A percentile compares a stretch with the other conserved stretches of the same genome.
Conservation (phyloP, 2,797 vertebrate genomes). For the Phrynocephalus guinanensis region DNA sequence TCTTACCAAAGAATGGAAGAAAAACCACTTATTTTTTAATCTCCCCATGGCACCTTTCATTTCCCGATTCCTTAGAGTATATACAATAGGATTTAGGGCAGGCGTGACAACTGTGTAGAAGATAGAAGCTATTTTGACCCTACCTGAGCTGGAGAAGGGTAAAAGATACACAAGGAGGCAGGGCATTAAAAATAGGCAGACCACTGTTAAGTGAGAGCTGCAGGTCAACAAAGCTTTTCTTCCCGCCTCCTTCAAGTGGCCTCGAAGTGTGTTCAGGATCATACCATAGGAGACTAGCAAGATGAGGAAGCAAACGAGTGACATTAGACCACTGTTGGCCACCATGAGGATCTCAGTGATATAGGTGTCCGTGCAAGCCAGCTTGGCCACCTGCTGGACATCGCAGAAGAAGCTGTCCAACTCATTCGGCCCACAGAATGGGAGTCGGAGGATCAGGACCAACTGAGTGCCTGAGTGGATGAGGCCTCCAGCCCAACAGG, state of each 20-base stretch:
- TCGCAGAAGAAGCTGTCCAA: slow-evolving; percentile 69
- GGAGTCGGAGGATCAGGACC: slow-evolving; percentile 51
- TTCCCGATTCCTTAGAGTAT: slow-evolving; percentile 68
- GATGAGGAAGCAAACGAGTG: slow-evolving; percentile 62
- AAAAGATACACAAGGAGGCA: slow-evolving; percentile 67
- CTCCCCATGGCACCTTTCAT: slow-evolving; percentile 59
- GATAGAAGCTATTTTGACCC: slow-evolving; percentile 63
- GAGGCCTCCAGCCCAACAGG: slow-evolving; percentile 63
- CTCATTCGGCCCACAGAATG: slow-evolving; percentile 66
- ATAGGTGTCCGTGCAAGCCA: slow-evolving; percentile 64
- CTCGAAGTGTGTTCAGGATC: slow-evolving; percentile 56
- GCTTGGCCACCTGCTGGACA: slow-evolving; percentile 61
- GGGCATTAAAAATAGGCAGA: slow-evolving; percentile 68
- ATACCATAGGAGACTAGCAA: slow-evolving; percentile 62
- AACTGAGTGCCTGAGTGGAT: slow-evolving; percentile 64
- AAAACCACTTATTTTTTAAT: slow-evolving; percentile 1
- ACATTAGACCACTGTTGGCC: slow-evolving; percentile 65
- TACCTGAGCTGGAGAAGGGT: slow-evolving; percentile 58
- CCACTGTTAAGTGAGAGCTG: slow-evolving; percentile 60
- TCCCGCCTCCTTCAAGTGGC: slow-evolving; percentile 37
- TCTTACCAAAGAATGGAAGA: background rate
- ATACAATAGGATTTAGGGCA: slow-evolving; percentile 70
- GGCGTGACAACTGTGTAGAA: slow-evolving; percentile 67
- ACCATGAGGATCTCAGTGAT: slow-evolving; percentile 64
- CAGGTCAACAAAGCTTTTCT: slow-evolving; percentile 64